Conservation (phyloP, 2,888 invertebrate genomes). For the Resseliella maxima region DNA sequence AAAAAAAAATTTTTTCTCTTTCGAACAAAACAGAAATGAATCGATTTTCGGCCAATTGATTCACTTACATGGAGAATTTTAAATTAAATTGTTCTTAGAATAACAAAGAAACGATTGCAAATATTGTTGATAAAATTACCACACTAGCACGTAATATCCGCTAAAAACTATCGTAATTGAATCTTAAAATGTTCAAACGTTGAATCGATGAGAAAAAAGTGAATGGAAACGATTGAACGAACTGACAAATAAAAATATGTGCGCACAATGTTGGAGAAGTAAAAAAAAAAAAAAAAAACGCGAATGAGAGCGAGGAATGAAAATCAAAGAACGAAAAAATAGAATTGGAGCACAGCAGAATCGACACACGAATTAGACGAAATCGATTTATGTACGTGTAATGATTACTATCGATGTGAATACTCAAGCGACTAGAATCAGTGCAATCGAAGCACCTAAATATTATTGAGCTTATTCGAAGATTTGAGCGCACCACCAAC, state of each 20-base stretch:
- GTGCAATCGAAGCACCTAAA: background rate
- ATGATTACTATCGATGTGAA: constrained; percentile 39
- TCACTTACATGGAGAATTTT: background rate
- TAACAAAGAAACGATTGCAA: background rate
- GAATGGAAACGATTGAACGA: background rate
- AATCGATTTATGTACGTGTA: constrained; percentile 46
- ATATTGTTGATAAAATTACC: background rate
- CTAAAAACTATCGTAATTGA: constrained; percentile 48
- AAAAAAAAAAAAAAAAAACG: background rate
- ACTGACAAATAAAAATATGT: too few relatives aligned
- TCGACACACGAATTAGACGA: constrained; percentile 27
- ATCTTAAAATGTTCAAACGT: background rate
- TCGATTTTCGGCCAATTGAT: background rate
- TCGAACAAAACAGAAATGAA: background rate
- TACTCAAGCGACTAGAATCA: constrained; percentile 45
- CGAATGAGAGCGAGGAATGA: background rate
- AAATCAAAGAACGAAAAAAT: background rate
- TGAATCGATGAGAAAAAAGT: background rate
- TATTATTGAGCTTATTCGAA: background rate
- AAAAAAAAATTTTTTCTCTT: background rate
- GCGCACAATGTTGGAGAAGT: too few relatives aligned
- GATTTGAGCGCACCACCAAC: too few relatives aligned
- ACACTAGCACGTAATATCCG: constrained; percentile 44
- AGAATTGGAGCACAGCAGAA: background rate
- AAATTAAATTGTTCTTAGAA: background rate